A percentile compares a stretch with the other conserved stretches of the same genome.
Conservation (phyloP, 2,888 invertebrate genomes). For the Sceliomorpha sp. region DNA sequence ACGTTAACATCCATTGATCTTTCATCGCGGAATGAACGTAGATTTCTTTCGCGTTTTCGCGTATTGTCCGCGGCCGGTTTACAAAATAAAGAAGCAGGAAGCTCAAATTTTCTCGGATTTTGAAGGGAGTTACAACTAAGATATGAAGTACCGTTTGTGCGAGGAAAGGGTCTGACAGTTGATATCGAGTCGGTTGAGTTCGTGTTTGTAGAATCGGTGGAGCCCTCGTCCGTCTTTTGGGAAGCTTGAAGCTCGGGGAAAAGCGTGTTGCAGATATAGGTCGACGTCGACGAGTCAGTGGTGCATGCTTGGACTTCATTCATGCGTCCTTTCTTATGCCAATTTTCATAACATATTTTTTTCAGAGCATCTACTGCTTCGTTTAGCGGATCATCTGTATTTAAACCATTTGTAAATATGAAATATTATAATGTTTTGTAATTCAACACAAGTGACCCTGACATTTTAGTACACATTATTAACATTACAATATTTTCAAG, state of each 20-base stretch:
- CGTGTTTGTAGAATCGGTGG: neutral
- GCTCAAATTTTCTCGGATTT: neutral
- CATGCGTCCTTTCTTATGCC: neutral
- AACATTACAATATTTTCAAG: too few species aligned
- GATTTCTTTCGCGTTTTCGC: neutral
- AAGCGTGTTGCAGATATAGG: conserved; percentile 24
- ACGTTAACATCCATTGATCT: conserved; percentile 14
- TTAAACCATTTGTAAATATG: too few species aligned
- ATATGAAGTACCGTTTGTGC: neutral
- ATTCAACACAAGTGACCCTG: too few species aligned
- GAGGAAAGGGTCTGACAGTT: neutral
- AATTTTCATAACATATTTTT: conserved; percentile 4
- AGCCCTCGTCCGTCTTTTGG: neutral
- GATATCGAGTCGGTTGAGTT: neutral
- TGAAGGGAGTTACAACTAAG: too few species aligned
- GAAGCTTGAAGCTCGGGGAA: conserved; percentile 27
- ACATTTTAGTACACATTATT: too few species aligned
- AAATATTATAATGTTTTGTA: too few species aligned
- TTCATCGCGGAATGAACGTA: conserved; percentile 15
- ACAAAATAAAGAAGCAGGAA: conserved; percentile 3
- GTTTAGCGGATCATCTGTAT: conserved; percentile 2
- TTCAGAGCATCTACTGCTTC: conserved; percentile 12
- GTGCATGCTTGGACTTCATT: conserved; percentile 23
- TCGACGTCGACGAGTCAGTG: conserved; percentile 3
- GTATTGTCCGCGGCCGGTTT: neutral